Base-by-base conservation (phyloP, 1,140 invertebrate species). In the Drosophila repletoides region DNA sequence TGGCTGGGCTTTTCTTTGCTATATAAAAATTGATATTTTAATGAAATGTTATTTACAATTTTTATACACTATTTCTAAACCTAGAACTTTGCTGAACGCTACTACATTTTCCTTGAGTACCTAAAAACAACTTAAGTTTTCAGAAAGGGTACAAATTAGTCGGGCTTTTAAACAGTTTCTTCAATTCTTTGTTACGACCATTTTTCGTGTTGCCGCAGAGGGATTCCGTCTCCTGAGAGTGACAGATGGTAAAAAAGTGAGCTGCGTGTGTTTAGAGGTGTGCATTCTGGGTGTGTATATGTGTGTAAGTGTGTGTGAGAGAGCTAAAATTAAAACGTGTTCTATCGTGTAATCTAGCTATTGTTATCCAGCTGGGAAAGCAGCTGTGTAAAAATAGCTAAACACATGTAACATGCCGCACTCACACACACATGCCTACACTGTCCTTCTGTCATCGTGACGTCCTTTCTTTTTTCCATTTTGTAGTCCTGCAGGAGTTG, bases 261-360 rank as follows among this genome's bases (percentile, higher is more conserved):
- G 15, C 5, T 21, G 21, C 24, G 34, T 3, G 17, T n/a, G 5
- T 46, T 10, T 38, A 14, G 12, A 3, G 4, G 28, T n/a, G 15
- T 46, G n/a, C n/a, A n/a, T n/a, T n/a, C n/a, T n/a, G n/a, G n/a
- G n/a, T n/a, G n/a, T n/a, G n/a, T n/a, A n/a, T n/a, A n/a, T n/a
- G 19, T 40, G 40, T 55, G 17, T 38, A 38, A 22, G 34, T 33
- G 40, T 45, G 28, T 55, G 58, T 59, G 26, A 49, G 46, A 38
- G 29, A 48, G 56, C 36, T 40, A 67, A 88, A 88, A 87, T 88
- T 88, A 80, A 75, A 89, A 88, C 88, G 88, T 89, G 88, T 81
- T 86, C 74, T 89, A 89, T 89, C 88, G 77, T 52, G 31, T 70
- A 84, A 89, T 86, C 88, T 79, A 61, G 36, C 66, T 70, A 59